These are phyloP conservation scores for Sebastes cheni DNA, from an alignment of 2,797 vertebrate species.

Conservation along the genomic window DNA sequence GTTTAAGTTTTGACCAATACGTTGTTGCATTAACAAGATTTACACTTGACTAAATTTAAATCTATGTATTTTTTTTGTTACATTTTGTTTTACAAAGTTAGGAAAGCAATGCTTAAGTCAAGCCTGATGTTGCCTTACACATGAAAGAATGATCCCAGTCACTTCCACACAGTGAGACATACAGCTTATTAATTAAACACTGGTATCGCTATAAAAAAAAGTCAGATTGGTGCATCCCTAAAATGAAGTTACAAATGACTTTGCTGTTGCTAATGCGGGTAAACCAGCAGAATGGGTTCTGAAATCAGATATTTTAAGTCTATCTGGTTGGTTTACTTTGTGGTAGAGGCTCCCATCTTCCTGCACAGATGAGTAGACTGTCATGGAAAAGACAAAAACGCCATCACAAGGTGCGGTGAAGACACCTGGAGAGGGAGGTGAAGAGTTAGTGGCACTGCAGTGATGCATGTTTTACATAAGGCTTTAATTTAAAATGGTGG, in stretches of 20 bases:
- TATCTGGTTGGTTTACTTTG: conserved; percentile 49
- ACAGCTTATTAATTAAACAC: too few species aligned
- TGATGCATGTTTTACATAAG: background rate
- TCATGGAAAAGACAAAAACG: conserved; percentile 76
- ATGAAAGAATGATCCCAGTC: too few species aligned
- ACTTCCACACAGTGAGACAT: too few species aligned
- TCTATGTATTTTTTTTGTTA: too few species aligned
- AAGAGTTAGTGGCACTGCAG: background rate
- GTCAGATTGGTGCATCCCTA: too few species aligned
- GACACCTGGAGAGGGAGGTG: conserved; percentile 57
- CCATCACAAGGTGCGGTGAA: conserved; percentile 76
- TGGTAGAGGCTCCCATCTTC: conserved; percentile 60
- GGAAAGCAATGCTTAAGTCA: too few species aligned
- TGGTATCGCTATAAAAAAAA: too few species aligned
- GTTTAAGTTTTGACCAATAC: too few species aligned
- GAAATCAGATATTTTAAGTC: background rate
- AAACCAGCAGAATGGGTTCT: background rate
- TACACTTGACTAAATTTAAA: too few species aligned
- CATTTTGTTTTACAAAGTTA: too few species aligned
- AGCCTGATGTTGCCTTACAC: too few species aligned
- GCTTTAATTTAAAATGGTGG: background rate
- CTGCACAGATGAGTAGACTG: conserved; percentile 62
- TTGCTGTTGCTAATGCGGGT: background rate
- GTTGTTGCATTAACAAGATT: too few species aligned
- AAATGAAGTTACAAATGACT: background rate